Conservation (phyloP, 2,888 invertebrate genomes). For the Melanostoma scalare region DNA sequence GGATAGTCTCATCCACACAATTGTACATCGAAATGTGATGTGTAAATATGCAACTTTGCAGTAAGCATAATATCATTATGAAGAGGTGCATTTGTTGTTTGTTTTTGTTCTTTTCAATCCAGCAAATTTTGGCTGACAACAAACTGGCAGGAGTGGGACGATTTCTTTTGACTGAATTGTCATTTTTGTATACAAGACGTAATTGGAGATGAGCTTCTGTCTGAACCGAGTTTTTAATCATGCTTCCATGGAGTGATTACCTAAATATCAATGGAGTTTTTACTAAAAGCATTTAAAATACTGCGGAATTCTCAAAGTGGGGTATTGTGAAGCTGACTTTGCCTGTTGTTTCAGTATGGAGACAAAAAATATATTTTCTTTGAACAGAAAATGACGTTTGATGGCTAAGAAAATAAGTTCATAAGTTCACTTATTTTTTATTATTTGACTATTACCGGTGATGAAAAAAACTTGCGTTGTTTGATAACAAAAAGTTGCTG, state of each 20-base stretch:
- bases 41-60: neutral
- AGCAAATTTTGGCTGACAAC: neutral
- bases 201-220: constrained; percentile 36
- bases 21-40: neutral
- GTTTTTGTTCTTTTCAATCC: neutral
- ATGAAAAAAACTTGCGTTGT: too few relatives aligned
- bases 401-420: too few relatives aligned
- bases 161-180: constrained; percentile 5
- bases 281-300: neutral
- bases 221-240: constrained; percentile 38
- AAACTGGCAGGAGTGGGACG: neutral
- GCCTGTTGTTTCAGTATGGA: too few relatives aligned
- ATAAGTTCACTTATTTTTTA: too few relatives aligned
- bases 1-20: neutral
- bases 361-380: too few relatives aligned
- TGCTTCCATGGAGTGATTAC: constrained; percentile 28
- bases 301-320: too few relatives aligned
- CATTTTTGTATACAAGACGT: neutral
- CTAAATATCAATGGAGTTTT: constrained; percentile 1
- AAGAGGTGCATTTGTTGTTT: constrained; percentile 12
- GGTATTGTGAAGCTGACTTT: too few relatives aligned
- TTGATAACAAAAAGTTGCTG: too few relatives aligned
- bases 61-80: neutral
- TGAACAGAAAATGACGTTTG: too few relatives aligned
- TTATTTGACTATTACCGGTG: too few relatives aligned